A percentile compares a stretch with the other conserved stretches of the same genome.
Evolutionary conservation across 1,140 invertebrate species (phyloP).

Genomic region (Procambarus clarkii): DNA sequence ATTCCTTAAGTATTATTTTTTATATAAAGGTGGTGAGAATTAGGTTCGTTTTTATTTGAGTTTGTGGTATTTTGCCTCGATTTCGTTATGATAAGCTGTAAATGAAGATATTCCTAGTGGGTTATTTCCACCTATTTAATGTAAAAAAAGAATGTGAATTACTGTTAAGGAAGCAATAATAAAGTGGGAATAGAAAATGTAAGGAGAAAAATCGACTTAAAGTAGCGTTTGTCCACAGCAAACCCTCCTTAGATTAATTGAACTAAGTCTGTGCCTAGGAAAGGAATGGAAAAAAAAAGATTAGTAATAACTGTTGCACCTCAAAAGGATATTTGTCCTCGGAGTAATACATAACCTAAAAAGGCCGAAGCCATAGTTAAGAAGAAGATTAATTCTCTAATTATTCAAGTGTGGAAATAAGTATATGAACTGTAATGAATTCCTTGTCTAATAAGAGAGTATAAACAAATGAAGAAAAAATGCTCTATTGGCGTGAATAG

Average conservation of each 20-base stretch:
- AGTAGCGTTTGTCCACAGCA: conserved; percentile 9
- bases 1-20: no score
- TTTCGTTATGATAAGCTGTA: background rate
- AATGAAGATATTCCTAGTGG: background rate
- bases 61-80: no score
- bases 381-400: background rate
- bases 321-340: background rate
- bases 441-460: conserved; percentile 74
- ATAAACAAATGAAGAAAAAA: conserved; percentile 76
- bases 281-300: conserved; percentile 43
- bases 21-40: no score
- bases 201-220: conserved; percentile 7
- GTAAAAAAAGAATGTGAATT: conserved; percentile 12
- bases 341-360: background rate
- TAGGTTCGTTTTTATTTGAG: no score
- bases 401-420: background rate
- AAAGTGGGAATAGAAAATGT: conserved; percentile 72
- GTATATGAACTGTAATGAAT: conserved; percentile 73
- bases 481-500: conserved; percentile 39
- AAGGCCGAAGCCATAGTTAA: background rate
- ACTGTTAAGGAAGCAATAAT: background rate
- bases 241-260: conserved; percentile 46
- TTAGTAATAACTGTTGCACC: conserved; percentile 46
- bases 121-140: conserved; percentile 5
- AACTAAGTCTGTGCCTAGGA: background rate